Base-by-base conservation (phyloP, 2,113 vertebrate genomes). In the Ancistrus triradiatus region DNA sequence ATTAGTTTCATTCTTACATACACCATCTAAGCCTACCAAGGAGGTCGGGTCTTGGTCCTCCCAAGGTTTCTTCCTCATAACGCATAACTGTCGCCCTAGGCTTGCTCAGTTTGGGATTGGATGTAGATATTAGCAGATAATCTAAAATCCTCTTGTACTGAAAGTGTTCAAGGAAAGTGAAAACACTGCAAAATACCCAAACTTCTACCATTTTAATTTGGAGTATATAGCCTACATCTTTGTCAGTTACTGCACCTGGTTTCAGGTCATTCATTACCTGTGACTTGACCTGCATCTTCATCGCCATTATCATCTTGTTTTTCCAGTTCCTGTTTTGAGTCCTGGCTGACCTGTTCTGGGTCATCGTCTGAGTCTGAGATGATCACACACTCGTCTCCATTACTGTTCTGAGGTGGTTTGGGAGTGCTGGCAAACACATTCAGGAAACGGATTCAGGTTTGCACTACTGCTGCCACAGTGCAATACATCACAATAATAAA, bases 291-390 rank as follows among this genome's bases (percentile, higher is more conserved):
- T 2, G 65, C 61, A 13, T 56, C 43, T 14, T 60, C 62, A 0
- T 80, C 76, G 0, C 82, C 80, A 0, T 81, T 82, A 0, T 80
- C 72, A 9, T 79, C 69, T 24, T 79, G 72, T 31, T 74, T 69
- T 28, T 74, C 75, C 5, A 55, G 69, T 14, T 49, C 60, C 47
- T 51, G 13, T 25, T 64, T 74, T 15, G 42, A 61, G 17, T 70
- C 79, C 19, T 61, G 76, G 13, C 77, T 74, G 7, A 74, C 52
- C 10, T 79, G 78, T 14, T 67, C 74, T 1, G 69, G 53, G 4
- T 85, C 86, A 1, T 89, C 87, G 1, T 89, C 88, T 0, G 88
- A 90, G 77, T 90, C 88, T 0, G 88, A 90, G 70, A 90, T 90
- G 50, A 90, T 87, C 47, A 90, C 88, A 43, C 88, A 90, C 1